Base-by-base conservation (phyloP, 2,888 invertebrate genomes). In the Drosophila merina region DNA sequence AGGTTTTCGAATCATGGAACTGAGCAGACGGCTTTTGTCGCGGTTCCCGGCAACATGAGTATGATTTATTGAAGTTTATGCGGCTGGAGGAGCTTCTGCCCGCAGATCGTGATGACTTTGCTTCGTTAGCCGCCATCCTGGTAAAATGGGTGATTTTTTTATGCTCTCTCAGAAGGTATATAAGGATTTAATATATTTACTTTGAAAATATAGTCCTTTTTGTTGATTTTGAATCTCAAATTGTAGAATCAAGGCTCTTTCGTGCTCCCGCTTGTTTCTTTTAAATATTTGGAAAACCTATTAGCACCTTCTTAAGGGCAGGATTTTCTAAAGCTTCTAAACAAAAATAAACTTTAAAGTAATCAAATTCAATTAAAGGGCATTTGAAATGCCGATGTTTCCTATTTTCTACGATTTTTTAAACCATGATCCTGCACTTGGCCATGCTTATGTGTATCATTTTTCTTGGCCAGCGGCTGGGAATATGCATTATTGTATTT, bases 21-120 rank as follows among this genome's bases (percentile, higher is more conserved):
- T 14, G 31, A 30, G 20, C 57, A 45, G 58, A 69, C 60, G 10
- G 56, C 72, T 44, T 48, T 72, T 75, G 76, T 58, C 69, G 73
- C 72, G 79, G 75, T 77, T 66, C 80, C 71, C 76, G 77, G 68
- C 79, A 89, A 88, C 87, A 76, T 88, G 89, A 88, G 87, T 80
- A 89, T 88, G 88, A 88, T 88, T 88, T 88, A 88, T 88, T 80
- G 62, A 57, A 73, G 84, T 80, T 75, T 73, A 74, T 76, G 83
- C 67, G 68, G 70, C 74, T 78, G 74, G 48, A 50, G 57, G 55
- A 58, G 48, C 72, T 66, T 55, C 40, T 60, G 69, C 60, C 50
- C 42, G 49, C 55, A 58, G 54, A 62, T 70, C 70, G 70, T 70
- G 70, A 70, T 59, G 69, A 42, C 38, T 56, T 55, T 54, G 55